These are phyloP conservation scores for Caenorhabditis doughertyi DNA, from an alignment of 2,888 invertebrate genomes.

Conservation along the genomic window DNA sequence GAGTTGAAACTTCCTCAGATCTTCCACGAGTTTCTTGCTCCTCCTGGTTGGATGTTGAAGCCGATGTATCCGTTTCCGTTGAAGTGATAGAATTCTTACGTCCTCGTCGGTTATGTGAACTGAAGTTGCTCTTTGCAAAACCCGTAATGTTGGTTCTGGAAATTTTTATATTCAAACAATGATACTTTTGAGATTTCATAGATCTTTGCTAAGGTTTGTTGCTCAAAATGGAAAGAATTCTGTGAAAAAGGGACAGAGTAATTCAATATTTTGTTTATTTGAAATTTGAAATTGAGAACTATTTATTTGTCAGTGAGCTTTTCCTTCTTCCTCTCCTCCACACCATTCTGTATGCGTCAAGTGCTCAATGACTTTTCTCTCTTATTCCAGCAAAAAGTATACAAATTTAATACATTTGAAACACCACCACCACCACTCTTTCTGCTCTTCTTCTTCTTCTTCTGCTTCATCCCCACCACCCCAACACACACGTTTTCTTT, in stretches of 20 bases:
- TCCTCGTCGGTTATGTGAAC: constrained; percentile 10
- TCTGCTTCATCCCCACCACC: not conserved
- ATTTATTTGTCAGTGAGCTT: constrained; percentile 46
- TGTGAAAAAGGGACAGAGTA: constrained; percentile 1
- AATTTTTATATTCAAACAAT: constrained; percentile 8
- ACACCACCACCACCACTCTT: constrained; percentile 20
- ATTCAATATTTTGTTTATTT: constrained; percentile 50
- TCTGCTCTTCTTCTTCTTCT: constrained; percentile 3
- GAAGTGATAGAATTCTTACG: constrained; percentile 20
- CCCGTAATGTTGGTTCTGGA: constrained; percentile 54
- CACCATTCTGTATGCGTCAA: not conserved
- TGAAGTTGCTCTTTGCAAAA: constrained; percentile 54
- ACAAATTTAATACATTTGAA: constrained; percentile 58
- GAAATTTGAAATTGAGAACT: constrained; percentile 50
- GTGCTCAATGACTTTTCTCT: not conserved
- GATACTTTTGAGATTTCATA: no score
- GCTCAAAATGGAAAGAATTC: not conserved
- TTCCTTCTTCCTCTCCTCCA: not conserved
- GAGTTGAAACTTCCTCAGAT: not conserved
- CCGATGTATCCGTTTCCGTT: constrained; percentile 24
- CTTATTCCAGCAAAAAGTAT: constrained; percentile 39
- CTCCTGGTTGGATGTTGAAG: constrained; percentile 7
- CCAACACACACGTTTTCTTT: not conserved
- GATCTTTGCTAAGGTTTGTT: not conserved
- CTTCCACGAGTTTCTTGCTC: constrained; percentile 2